phyloP scores from a whole-genome alignment of 2,797 vertebrate species.

The Poliocrania exsul region DNA sequence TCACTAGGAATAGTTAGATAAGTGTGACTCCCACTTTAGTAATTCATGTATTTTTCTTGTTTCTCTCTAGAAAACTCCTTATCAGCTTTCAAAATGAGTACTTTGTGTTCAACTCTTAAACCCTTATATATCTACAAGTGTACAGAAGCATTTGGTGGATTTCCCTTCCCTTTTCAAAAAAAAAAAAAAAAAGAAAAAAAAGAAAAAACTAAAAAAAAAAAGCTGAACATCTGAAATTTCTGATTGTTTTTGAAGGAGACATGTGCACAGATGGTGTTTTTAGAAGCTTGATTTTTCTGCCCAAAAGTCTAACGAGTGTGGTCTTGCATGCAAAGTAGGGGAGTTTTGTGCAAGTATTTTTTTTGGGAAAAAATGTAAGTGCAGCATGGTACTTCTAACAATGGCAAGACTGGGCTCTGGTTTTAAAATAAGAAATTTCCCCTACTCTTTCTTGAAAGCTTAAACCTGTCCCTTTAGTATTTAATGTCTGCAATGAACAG shows the following conservation, averaged over 20 bases:
- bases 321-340: background rate
- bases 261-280: conserved; percentile 29
- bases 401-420: background rate
- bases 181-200: background rate
- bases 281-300: background rate
- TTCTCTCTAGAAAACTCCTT: background rate
- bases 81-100: background rate
- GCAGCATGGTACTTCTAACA: background rate
- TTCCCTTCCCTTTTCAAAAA: background rate
- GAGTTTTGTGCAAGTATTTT: background rate
- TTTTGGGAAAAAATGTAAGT: background rate
- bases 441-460: background rate
- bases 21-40: background rate
- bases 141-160: background rate
- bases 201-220: background rate
- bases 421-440: background rate
- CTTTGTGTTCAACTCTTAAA: background rate
- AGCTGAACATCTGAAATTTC: background rate
- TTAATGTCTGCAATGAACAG: background rate
- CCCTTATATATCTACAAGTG: background rate
- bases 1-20: background rate
- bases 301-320: background rate
- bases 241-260: background rate
- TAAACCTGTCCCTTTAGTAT: background rate
- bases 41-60: background rate